phyloP scores from a whole-genome alignment of 2,797 vertebrate species.

The Neopelma chrysocephalum region DNA sequence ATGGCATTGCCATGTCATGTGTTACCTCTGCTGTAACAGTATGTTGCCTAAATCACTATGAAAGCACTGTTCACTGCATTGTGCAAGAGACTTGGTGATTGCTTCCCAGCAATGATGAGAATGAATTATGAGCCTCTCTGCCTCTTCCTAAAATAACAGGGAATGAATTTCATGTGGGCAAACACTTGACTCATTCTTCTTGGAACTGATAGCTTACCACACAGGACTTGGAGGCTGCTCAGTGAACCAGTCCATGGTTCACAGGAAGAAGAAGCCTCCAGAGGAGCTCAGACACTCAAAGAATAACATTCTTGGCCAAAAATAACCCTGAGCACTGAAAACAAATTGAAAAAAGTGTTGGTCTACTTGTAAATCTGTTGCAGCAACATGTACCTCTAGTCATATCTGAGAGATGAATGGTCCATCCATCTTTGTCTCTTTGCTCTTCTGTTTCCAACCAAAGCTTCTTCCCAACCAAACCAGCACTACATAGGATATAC shows the following conservation, averaged over 20 bases:
- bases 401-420: constrained; percentile 16
- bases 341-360: constrained; percentile 22
- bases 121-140: constrained; percentile 55
- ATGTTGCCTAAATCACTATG: constrained; percentile 21
- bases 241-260: constrained; percentile 57
- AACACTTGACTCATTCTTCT: constrained; percentile 71
- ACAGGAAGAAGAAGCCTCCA: constrained; percentile 67
- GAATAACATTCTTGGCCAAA: constrained; percentile 64
- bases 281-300: constrained; percentile 55
- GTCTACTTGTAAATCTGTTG: constrained; percentile 53
- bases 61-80: constrained; percentile 12
- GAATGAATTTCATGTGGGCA: constrained; percentile 61
- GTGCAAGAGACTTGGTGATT: constrained; percentile 59
- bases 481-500: neutral
- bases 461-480: neutral
- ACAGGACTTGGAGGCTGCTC: constrained; percentile 64
- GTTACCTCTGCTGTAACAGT: constrained; percentile 41
- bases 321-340: constrained; percentile 53
- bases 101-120: constrained; percentile 62
- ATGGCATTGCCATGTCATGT: constrained; percentile 7
- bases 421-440: constrained; percentile 12
- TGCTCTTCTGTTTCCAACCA: neutral
- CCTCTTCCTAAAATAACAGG: constrained; percentile 67
- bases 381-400: constrained; percentile 37
- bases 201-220: constrained; percentile 65